These are phyloP conservation scores for Camelus bactrianus DNA, from an alignment of 2,113 vertebrate genomes.

Conservation along the genomic window DNA sequence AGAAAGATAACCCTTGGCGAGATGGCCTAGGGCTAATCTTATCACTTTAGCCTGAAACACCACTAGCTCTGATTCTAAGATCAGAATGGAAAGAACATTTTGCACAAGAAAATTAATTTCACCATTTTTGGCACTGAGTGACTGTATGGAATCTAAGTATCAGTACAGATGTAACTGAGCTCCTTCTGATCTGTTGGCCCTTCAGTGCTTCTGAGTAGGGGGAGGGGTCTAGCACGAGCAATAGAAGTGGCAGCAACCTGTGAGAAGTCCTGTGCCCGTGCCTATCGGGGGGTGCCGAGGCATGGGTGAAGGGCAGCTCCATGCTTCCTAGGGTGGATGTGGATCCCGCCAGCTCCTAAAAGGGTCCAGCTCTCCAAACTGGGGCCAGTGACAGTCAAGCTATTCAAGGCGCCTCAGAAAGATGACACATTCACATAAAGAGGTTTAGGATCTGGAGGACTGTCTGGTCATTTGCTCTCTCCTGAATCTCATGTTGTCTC, in stretches of 20 bases:
- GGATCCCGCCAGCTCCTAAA: background rate
- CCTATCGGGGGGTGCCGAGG: background rate
- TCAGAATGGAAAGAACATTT: conserved; percentile 35
- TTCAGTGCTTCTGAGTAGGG: background rate
- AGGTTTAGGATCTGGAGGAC: background rate
- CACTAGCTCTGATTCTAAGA: conserved; percentile 24
- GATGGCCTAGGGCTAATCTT: background rate
- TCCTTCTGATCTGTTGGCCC: background rate
- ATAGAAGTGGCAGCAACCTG: background rate
- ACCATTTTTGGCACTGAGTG: background rate
- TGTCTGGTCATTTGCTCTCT: background rate
- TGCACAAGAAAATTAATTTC: background rate
- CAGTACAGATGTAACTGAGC: background rate
- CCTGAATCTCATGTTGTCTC: background rate
- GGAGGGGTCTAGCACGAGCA: background rate
- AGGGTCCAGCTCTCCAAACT: background rate
- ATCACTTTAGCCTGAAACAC: background rate
- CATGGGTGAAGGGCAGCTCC: background rate
- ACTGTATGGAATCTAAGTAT: background rate
- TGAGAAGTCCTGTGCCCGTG: background rate
- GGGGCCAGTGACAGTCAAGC: accelerated
- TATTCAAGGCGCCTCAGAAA: background rate
- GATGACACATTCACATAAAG: background rate
- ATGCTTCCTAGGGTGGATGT: background rate
- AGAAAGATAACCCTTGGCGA: conserved; percentile 15